Conservation (phyloP, 1,140 invertebrate genomes). For the Heliothis virescens region DNA sequence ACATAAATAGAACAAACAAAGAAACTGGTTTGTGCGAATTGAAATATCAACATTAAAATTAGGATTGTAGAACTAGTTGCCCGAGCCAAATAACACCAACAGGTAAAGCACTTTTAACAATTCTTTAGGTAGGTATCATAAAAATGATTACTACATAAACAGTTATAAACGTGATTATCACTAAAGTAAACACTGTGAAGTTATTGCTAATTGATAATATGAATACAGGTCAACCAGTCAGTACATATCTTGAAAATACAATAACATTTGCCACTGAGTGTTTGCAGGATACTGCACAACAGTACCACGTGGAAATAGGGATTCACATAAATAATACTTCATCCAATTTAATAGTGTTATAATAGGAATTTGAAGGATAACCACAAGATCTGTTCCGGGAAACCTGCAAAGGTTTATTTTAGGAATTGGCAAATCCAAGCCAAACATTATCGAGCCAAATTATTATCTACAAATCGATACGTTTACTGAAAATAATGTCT, state of each 20-base stretch:
- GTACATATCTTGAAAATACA: background rate
- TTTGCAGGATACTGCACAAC: background rate
- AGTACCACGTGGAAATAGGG: background rate
- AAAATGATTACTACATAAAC: too few species aligned
- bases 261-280: background rate
- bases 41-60: too few species aligned
- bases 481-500: background rate
- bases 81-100: too few species aligned
- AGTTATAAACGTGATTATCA: background rate
- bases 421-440: conserved; percentile 24
- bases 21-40: background rate
- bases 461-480: conserved; percentile 14
- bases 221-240: background rate
- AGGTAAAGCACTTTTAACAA: too few species aligned
- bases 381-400: background rate
- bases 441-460: conserved; percentile 19
- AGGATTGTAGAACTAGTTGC: too few species aligned
- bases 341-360: background rate
- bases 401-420: background rate
- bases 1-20: conserved; percentile 14
- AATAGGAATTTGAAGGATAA: background rate
- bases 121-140: too few species aligned
- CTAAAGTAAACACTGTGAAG: background rate
- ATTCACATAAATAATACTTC: background rate
- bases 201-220: conserved; percentile 16